A percentile compares a stretch with the other conserved stretches of the same genome.
These are phyloP conservation scores for Dipodomys spectabilis DNA, from an alignment of 2,113 vertebrate genomes.

Conservation along the genomic window DNA sequence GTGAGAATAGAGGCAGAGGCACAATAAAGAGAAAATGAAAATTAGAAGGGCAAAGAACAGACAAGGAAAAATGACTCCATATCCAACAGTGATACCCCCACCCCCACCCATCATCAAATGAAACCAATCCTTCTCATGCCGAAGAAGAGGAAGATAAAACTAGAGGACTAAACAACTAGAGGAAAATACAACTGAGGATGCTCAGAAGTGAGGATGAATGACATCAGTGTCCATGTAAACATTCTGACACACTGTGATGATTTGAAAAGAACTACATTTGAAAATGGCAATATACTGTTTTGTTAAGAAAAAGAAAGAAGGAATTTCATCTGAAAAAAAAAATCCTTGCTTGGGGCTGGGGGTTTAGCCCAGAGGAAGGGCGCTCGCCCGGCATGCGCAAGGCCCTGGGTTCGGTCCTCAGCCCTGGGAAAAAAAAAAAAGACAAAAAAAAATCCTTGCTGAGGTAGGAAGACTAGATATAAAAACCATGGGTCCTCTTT, in stretches of 20 bases:
- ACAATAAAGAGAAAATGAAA: constrained; percentile 95
- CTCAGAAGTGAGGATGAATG: constrained; percentile 94
- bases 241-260: constrained; percentile 93
- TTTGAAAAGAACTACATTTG: constrained; percentile 94
- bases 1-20: constrained; percentile 91
- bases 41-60: constrained; percentile 84
- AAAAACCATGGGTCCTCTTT: constrained; percentile 92
- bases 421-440: no score
- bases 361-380: no score
- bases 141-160: constrained; percentile 91
- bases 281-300: constrained; percentile 95
- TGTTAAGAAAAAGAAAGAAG: constrained; percentile 82
- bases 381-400: no score
- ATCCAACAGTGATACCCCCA: constrained; percentile 87
- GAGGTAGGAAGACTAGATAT: constrained; percentile 97
- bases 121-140: constrained; percentile 92
- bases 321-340: constrained; percentile 88
- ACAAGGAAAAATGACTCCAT: constrained; percentile 92
- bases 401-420: no score
- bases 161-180: constrained; percentile 89
- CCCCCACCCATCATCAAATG: constrained; percentile 88
- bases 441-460: constrained; percentile 75
- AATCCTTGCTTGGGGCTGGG: neutral
- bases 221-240: constrained; percentile 96
- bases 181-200: constrained; percentile 80